Conservation (phyloP, 1,140 invertebrate species). For the Grapholita molesta region DNA sequence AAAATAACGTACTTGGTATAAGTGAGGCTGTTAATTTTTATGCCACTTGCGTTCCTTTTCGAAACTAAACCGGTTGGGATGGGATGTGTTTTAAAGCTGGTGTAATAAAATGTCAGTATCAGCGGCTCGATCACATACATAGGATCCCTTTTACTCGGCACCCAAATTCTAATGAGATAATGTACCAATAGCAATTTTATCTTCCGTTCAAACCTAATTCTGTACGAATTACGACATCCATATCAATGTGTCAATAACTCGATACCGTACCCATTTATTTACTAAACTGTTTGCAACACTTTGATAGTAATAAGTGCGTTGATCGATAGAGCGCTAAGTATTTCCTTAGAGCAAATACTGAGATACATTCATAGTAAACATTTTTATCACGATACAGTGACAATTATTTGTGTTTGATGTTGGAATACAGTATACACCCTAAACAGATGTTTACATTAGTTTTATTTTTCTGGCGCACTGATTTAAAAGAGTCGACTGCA, state of each 20-base stretch:
- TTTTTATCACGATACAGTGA: neutral
- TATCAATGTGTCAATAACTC: slow-evolving; percentile 15
- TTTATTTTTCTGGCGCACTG: neutral
- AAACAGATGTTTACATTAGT: neutral
- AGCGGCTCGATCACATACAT: slow-evolving; percentile 41
- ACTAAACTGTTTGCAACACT: neutral
- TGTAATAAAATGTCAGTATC: slow-evolving; percentile 74
- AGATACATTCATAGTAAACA: neutral
- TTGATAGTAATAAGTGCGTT: slow-evolving; percentile 5
- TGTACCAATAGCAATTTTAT: slow-evolving; percentile 6
- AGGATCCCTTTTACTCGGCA: neutral
- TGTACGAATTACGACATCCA: neutral
- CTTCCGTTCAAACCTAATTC: slow-evolving; percentile 11
- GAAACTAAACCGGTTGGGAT: slow-evolving; percentile 66
- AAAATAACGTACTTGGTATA: slow-evolving; percentile 21
- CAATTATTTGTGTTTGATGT: slow-evolving; percentile 10
- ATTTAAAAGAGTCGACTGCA: neutral
- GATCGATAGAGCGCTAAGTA: neutral
- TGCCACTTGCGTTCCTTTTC: slow-evolving; percentile 66
- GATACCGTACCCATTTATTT: slow-evolving; percentile 9
- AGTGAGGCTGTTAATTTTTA: slow-evolving; percentile 60
- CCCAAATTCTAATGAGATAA: slow-evolving; percentile 12
- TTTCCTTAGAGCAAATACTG: neutral
- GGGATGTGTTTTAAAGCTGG: slow-evolving; percentile 48
- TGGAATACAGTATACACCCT: slow-evolving; percentile 3